Percentiles rank a stretch among this genome's conserved stretches.
Evolutionary conservation across 1,140 invertebrate species (phyloP).

Genomic region (Bradysia coprophila): DNA sequence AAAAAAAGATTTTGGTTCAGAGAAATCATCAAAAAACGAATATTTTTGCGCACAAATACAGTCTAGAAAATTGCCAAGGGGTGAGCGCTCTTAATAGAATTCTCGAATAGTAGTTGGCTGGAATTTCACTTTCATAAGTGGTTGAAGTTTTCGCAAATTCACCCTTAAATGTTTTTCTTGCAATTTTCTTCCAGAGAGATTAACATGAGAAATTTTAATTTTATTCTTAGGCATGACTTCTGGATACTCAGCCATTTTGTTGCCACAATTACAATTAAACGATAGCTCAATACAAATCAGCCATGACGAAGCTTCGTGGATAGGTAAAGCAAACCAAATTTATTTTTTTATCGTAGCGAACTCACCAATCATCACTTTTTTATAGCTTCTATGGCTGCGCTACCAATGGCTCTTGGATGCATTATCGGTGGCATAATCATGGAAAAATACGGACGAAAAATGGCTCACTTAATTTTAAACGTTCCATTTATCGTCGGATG

Average conservation of each 20-base stretch:
- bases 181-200: too few relatives aligned
- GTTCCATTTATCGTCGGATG: conserved; percentile 45
- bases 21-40: too few relatives aligned
- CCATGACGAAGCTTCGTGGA: conserved; percentile 35
- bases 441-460: conserved; percentile 44
- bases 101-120: too few relatives aligned
- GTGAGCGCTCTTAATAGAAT: too few relatives aligned
- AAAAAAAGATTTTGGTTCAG: too few relatives aligned
- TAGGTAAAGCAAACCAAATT: conserved; percentile 24
- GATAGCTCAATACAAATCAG: conserved; percentile 24
- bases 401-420: conserved; percentile 38
- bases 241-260: conserved; percentile 40
- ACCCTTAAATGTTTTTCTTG: too few relatives aligned
- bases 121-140: too few relatives aligned
- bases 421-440: conserved; percentile 36
- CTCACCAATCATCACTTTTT: not conserved
- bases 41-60: too few relatives aligned
- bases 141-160: too few relatives aligned
- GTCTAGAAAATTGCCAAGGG: too few relatives aligned
- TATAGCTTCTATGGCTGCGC: conserved; percentile 32
- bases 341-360: conserved; percentile 1
- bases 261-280: conserved; percentile 31
- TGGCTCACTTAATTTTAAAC: conserved; percentile 34
- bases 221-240: conserved; percentile 32
- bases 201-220: too few relatives aligned